Evolutionary conservation across 2,888 invertebrate species (phyloP).

Genomic region (Spilosoma lubricipeda): DNA sequence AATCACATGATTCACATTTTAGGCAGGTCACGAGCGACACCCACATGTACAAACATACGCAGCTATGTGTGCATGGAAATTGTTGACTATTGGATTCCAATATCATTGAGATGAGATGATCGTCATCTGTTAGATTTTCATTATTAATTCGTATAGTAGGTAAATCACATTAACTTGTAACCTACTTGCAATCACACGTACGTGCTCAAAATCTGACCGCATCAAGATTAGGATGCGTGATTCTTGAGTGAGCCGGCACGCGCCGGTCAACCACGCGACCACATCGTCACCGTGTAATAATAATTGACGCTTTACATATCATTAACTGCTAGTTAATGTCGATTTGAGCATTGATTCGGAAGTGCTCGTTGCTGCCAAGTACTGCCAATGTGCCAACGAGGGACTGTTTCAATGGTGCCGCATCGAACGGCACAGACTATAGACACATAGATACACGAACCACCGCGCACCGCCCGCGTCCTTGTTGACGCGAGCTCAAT

Average conservation of each 20-base stretch:
- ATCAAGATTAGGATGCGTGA: constrained; percentile 3
- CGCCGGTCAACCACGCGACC: constrained; percentile 9
- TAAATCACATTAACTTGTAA: no score
- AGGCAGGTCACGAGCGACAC: constrained; percentile 79
- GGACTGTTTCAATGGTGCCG: background rate
- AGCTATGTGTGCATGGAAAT: constrained; percentile 26
- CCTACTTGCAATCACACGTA: background rate
- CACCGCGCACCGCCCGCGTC: constrained; percentile 23
- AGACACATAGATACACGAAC: constrained; percentile 6
- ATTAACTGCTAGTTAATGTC: constrained; percentile 36
- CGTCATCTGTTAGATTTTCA: constrained; percentile 4
- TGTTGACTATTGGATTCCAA: constrained; percentile 35
- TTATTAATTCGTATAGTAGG: constrained; percentile 6
- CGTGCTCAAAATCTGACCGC: background rate
- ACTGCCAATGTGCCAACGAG: constrained; percentile 10
- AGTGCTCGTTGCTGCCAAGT: constrained; percentile 29
- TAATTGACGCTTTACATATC: constrained; percentile 40
- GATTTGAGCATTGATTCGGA: constrained; percentile 28
- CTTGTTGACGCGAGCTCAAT: constrained; percentile 49
- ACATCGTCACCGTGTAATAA: constrained; percentile 1
- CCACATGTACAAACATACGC: constrained; percentile 55
- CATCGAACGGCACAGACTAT: constrained; percentile 9
- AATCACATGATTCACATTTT: constrained; percentile 82
- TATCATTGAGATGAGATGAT: constrained; percentile 13
- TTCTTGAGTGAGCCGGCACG: constrained; percentile 1